These are phyloP conservation scores for Ctenosaura bakeri DNA, from an alignment of 2,797 vertebrate genomes.

Conservation along the genomic window DNA sequence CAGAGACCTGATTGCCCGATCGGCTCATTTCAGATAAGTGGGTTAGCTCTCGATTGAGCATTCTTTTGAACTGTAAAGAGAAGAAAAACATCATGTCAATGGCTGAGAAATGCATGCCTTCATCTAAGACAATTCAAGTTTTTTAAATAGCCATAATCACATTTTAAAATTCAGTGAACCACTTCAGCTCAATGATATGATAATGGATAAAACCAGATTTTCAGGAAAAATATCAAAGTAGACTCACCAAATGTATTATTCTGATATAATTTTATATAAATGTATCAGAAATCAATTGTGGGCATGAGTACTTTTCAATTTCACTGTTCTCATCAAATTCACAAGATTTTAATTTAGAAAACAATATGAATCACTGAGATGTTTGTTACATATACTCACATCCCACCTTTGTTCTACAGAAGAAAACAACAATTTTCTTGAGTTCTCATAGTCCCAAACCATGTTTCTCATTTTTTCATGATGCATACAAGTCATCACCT, in stretches of 20 bases:
- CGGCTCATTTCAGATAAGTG: slow-evolving; percentile 99
- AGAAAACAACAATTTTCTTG: not conserved
- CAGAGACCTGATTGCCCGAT: slow-evolving; percentile 98
- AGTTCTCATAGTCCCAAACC: not conserved
- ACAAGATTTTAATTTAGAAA: not conserved
- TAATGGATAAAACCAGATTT: not conserved
- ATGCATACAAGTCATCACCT: not conserved
- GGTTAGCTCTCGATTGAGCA: slow-evolving; percentile 97
- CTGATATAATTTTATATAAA: slow-evolving; percentile 9
- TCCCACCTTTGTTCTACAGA: slow-evolving; percentile 18
- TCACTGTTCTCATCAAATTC: not conserved
- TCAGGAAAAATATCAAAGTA: slow-evolving; percentile 10
- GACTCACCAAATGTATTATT: not conserved
- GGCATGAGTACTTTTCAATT: not conserved
- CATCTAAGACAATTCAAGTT: slow-evolving; percentile 3
- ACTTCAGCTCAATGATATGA: not conserved
- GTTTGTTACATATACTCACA: not conserved
- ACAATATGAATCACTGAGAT: slow-evolving; percentile 9
- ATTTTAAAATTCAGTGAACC: not conserved
- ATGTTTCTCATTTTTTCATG: not conserved
- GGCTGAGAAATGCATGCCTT: slow-evolving; percentile 1
- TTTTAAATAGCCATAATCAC: not conserved
- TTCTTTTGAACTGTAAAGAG: slow-evolving; percentile 96
- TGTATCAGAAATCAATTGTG: not conserved
- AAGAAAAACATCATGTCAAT: slow-evolving; percentile 50